Evolutionary conservation across 2,113 vertebrate genomes (phyloP).

Genomic region (Acanthochromis polyacanthus): DNA sequence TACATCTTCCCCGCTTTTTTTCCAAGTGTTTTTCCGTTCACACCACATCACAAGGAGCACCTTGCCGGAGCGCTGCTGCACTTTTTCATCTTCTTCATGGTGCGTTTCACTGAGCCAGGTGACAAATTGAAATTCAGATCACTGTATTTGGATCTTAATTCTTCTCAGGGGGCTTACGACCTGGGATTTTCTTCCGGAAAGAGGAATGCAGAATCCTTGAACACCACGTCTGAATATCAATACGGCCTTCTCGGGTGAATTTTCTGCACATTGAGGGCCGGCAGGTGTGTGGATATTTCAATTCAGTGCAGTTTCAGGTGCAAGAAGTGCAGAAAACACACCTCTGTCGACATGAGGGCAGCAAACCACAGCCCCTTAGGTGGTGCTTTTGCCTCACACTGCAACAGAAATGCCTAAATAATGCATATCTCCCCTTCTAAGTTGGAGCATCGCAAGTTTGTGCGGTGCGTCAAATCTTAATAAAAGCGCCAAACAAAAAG

Average conservation of each 20-base stretch:
- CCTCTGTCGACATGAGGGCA: neutral
- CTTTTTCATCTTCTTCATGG: slow-evolving; percentile 1
- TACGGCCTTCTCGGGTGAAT: slow-evolving; percentile 21
- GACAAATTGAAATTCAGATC: slow-evolving; percentile 50
- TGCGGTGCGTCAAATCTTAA: slow-evolving; percentile 7
- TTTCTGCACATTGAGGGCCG: slow-evolving; percentile 6
- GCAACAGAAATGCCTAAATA: slow-evolving; percentile 58
- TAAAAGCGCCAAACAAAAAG: slow-evolving; percentile 16
- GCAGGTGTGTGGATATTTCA: slow-evolving; percentile 30
- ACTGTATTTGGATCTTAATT: slow-evolving; percentile 47
- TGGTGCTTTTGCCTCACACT: slow-evolving; percentile 28
- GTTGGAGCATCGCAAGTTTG: slow-evolving; percentile 19
- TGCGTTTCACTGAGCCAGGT: slow-evolving; percentile 7
- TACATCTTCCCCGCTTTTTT: slow-evolving; percentile 63
- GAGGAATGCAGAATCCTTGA: slow-evolving; percentile 42
- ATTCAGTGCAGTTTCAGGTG: slow-evolving; percentile 8
- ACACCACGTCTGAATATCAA: slow-evolving; percentile 52
- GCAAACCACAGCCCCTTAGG: slow-evolving; percentile 10
- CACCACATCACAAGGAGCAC: slow-evolving; percentile 46
- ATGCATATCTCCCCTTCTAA: slow-evolving; percentile 47
- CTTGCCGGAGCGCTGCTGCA: slow-evolving; percentile 6
- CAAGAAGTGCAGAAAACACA: slow-evolving; percentile 8
- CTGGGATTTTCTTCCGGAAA: slow-evolving; percentile 50
- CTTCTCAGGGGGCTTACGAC: slow-evolving; percentile 51
- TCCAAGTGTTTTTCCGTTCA: slow-evolving; percentile 65